Percentiles rank a stretch among this genome's conserved stretches.
Conservation (phyloP, 2,888 invertebrate genomes). For the Choristoneura rosaceana region DNA sequence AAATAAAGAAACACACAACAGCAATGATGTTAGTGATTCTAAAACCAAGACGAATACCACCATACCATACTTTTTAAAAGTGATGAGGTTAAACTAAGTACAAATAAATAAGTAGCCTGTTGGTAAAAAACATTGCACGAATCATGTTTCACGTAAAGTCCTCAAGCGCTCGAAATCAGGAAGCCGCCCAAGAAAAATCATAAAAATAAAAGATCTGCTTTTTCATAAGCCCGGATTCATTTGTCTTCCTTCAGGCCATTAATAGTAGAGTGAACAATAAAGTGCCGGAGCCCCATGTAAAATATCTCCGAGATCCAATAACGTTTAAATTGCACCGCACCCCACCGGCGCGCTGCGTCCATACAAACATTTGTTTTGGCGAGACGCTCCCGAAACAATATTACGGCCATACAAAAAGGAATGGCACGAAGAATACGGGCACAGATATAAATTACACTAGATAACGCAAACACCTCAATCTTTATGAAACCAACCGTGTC, state of each 20-base stretch:
- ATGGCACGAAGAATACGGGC: conserved; percentile 56
- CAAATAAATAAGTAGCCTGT: too few species aligned
- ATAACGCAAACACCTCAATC: too few species aligned
- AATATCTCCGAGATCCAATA: conserved; percentile 70
- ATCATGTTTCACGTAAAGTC: not conserved
- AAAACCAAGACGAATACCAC: too few species aligned
- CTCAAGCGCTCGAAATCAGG: not conserved
- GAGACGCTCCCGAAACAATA: conserved; percentile 70
- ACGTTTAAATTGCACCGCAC: conserved; percentile 60
- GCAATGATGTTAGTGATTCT: too few species aligned
- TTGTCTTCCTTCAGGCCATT: conserved; percentile 53
- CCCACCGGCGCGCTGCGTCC: conserved; percentile 56
- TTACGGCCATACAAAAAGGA: conserved; percentile 70
- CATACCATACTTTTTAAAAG: too few species aligned
- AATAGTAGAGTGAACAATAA: conserved; percentile 64
- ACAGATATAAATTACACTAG: too few species aligned
- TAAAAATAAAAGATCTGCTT: conserved; percentile 11
- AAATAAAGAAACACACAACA: too few species aligned
- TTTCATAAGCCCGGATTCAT: conserved; percentile 41
- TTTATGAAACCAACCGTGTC: too few species aligned
- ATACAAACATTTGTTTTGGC: conserved; percentile 73
- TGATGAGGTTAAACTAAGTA: too few species aligned
- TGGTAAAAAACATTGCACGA: too few species aligned
- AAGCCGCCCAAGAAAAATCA: not conserved
- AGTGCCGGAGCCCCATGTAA: conserved; percentile 56